Evolutionary conservation across 2,113 vertebrate genomes (phyloP), one percentile per base, ranked within the genome.

Genomic region (Notechis scutatus): DNA sequence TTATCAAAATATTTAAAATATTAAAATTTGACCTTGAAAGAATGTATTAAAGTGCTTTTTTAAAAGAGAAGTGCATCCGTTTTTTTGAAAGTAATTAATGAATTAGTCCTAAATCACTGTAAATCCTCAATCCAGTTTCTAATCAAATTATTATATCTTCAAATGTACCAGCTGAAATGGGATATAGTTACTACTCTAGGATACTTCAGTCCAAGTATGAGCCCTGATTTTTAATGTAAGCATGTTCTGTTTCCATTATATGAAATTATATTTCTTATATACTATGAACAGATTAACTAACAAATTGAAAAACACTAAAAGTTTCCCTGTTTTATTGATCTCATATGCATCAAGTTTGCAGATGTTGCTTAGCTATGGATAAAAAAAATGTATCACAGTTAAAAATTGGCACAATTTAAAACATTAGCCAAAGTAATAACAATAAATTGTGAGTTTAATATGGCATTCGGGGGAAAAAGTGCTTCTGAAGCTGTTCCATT

Each of bases 241-340:
- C 74, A 81, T 20, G 18, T 42, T 81, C 74, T 69, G 11, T 69
- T 90, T 59, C 42, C 24, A 64, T 18, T 39, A 12, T 50, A 87
- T 87, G 56, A 29, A 29, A 11, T 18, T 57, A 18, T 57, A 57
- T 56, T n/a, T 52, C 50, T 89, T 57, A 39, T 89, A 42, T 24
- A 91, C 91, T 93, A 94, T 93, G 56, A 54, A 24, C 91, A n/a
- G 24, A 8, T 56, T 12, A n/a, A 89, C 92, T 94, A 93, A 92
- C 81, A 91, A 61, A 57, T 64, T 59, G 29, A 90, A 94, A 2
- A 61, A 55, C 89, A 94, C 88, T 93, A 94, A 91, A 92, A 91
- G 93, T 95, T 94, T 94, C 85, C 8, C 89, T 91, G 34, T 29
- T 95, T 95, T 90, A 96, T 94, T 94, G 90, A 95, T 92, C 64